A percentile compares a stretch with the other conserved stretches of the same genome.
These are phyloP conservation scores for Pelagia noctiluca DNA, from an alignment of 30 jellyfish, hydroid and myxozoan genomes.

Conservation along the genomic window DNA sequence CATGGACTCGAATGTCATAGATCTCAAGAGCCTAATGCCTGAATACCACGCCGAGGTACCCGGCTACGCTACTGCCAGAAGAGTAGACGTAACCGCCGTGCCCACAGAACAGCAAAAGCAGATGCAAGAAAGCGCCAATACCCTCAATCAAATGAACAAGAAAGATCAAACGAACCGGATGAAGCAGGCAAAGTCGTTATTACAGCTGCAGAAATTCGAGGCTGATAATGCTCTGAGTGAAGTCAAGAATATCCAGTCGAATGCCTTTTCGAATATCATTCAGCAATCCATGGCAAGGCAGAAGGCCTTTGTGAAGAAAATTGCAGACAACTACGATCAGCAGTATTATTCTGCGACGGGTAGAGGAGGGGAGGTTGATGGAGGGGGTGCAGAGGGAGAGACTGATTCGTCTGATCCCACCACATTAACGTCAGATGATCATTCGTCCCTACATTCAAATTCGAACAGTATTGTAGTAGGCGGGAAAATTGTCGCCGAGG, in stretches of 20 bases:
- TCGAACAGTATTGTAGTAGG: no score
- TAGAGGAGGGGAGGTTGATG: slow-evolving; percentile 16
- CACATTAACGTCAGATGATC: no score
- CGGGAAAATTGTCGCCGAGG: slow-evolving; percentile 15
- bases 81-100: slow-evolving; percentile 19
- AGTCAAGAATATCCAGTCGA: slow-evolving; percentile 64
- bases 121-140: slow-evolving; percentile 6
- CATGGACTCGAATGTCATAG: background rate
- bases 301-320: slow-evolving; percentile 57
- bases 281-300: slow-evolving; percentile 70
- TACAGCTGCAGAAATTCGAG: slow-evolving; percentile 76
- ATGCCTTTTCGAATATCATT: slow-evolving; percentile 42
- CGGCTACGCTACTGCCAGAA: background rate
- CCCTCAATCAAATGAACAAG: slow-evolving; percentile 51
- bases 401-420: no score
- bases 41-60: slow-evolving; percentile 61
- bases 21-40: slow-evolving; percentile 65
- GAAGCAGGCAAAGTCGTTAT: slow-evolving; percentile 66
- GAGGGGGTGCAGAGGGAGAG: slow-evolving; percentile 21
- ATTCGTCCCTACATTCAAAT: no score
- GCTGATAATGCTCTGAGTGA: slow-evolving; percentile 70
- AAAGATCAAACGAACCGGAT: slow-evolving; percentile 50
- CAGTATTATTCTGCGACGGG: slow-evolving; percentile 43
- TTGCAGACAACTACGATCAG: slow-evolving; percentile 59
- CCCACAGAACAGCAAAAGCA: background rate